Percentiles rank a stretch among this genome's conserved stretches.
Conservation (phyloP, 1,140 invertebrate species). For the Drosophila cardini region DNA sequence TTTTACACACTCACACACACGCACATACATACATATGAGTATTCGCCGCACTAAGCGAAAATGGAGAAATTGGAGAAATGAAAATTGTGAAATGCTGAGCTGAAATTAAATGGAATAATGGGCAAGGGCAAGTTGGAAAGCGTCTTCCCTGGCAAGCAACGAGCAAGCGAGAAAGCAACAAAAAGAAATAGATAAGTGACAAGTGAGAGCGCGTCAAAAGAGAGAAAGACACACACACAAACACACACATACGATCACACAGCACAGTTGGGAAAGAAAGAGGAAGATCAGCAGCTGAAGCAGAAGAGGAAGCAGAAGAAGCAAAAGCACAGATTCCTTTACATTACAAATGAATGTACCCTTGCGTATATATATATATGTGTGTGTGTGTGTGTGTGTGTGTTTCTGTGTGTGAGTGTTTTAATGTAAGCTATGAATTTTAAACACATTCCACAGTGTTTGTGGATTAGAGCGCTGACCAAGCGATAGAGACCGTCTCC, state of each 20-base stretch:
- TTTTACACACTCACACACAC: slow-evolving; percentile 11
- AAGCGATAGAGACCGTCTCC: background rate
- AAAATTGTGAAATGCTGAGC: slow-evolving; percentile 58
- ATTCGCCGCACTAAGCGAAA: slow-evolving; percentile 50
- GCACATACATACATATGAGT: slow-evolving; percentile 1
- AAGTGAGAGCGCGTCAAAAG: slow-evolving; percentile 23
- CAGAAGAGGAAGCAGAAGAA: background rate
- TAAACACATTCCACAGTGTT: slow-evolving; percentile 27
- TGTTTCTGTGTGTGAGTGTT: background rate
- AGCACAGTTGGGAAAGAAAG: background rate
- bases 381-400: background rate
- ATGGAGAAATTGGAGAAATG: slow-evolving; percentile 71
- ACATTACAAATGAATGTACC: slow-evolving; percentile 11
- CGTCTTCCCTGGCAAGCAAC: background rate
- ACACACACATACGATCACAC: background rate
- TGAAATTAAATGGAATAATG: slow-evolving; percentile 46
- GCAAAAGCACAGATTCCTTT: slow-evolving; percentile 27
- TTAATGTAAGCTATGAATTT: slow-evolving; percentile 1
- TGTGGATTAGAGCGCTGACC: slow-evolving; percentile 12
- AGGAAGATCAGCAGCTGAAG: slow-evolving; percentile 30
- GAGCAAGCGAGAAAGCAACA: slow-evolving; percentile 8
- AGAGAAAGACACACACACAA: background rate
- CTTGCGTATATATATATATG: background rate
- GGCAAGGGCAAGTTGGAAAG: slow-evolving; percentile 51
- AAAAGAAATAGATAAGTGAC: slow-evolving; percentile 36